Evolutionary conservation across 2,113 vertebrate species (phyloP), one percentile per base, ranked within the genome.

Genomic region (Pseudorasbora parva): DNA sequence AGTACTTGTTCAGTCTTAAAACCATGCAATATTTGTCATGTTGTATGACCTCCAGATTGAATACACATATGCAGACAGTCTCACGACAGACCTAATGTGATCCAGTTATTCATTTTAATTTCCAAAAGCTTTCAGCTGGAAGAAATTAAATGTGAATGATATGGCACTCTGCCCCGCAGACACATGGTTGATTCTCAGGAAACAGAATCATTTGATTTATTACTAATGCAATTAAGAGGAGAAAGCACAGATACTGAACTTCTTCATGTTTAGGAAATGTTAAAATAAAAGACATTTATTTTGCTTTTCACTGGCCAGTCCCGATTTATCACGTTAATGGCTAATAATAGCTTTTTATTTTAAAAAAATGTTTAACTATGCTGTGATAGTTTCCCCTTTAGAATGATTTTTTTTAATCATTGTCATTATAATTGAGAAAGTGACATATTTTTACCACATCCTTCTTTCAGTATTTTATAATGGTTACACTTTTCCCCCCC

Each of bases 61-160:
- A 56, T 21, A 12, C 3, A 33, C 51, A 59, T 23, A 77, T 41
- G 54, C 30, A 56, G 25, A 56, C 73, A 73, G 7, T 0, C 12
- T 49, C 43, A 49, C 23, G 23, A 73, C 2, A 54, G 47, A 51
- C 25, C 47, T 75, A 54, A 33, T 75, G 17, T 41, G 30, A 45
- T 72, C 41, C 69, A 72, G 41, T 72, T 72, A 72, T 47, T 43
- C 3, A 45, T 33, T 57, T 57, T 2, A 37, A 41, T 33, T 77
- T 23, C 49, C 10, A 41, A 37, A 21, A 37, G 25, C 4, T 33
- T n/a, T 57, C 49, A 77, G 30, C 30, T 57, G 74, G 19, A 77
- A 77, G n/a, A 23, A 72, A 47, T 72, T 71, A 71, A 45, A 25
- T 47, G 69, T 72, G 41, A 72, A 23, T 72, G 41, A 45, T 72